Base-by-base conservation (phyloP, 2,888 invertebrate species). In the Drosophila percnosoma region DNA sequence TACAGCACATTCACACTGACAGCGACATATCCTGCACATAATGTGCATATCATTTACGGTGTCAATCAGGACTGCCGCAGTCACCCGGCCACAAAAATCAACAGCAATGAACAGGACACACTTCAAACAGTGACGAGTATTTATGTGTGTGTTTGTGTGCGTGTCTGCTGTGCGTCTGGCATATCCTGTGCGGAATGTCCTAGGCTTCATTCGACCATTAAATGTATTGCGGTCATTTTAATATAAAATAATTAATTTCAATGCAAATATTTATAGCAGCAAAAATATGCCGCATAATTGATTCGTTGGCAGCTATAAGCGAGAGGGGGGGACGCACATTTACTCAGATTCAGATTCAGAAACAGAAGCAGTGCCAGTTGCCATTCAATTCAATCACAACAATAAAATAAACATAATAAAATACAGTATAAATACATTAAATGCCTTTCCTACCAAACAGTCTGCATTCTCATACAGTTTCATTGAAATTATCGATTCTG, bases 191-290 rank as follows among this genome's bases (percentile, higher is more conserved):
- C 66, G 64, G 45, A 52, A 57, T 68, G 68, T 75, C 60, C 73
- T 70, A 52, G 71, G 40, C 71, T 68, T 38, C 80, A 69, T 24
- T 82, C 75, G 82, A 75, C 71, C 86, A 87, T 86, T 80, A 87
- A 87, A 87, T 87, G 87, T 87, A 82, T 85, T 85, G 87, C 87
- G 86, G 87, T 90, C 87, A 80, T 90, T 90, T 89, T 89, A 89
- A 89, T 89, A 89, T 89, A 74, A 90, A 89, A 90, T 89, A 89
- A 89, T 90, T 89, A 89, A 89, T 89, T 89, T 85, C 89, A 82
- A 81, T 79, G 83, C 77, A 89, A 89, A 89, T 90, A 89, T 89
- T 89, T 89, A 89, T 89, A 82, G 70, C 81, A 78, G 88, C 83
- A 85, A 74, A 87, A 85, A 88, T 87, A 83, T 85, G 88, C 78